A percentile compares a stretch with the other conserved stretches of the same genome.
Conservation (phyloP, 2,888 invertebrate genomes). For the Amiota communis region DNA sequence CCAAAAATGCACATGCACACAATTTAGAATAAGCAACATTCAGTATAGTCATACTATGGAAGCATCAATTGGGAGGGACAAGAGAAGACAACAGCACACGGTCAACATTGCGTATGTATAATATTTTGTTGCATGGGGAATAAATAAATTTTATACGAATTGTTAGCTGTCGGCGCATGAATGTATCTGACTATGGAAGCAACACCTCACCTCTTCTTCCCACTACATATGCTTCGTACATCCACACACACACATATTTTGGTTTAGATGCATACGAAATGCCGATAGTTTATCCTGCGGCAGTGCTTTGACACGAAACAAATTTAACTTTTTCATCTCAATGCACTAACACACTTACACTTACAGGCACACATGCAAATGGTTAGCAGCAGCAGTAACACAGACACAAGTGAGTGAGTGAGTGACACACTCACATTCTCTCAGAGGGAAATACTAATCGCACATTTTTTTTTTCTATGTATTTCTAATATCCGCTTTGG, state of each 20-base stretch:
- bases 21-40: neutral
- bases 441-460: constrained; percentile 24
- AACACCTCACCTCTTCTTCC: neutral
- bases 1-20: constrained; percentile 54
- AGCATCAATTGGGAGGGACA: neutral
- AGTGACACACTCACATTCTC: constrained; percentile 26
- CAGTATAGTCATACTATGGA: neutral
- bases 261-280: constrained; percentile 16
- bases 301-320: constrained; percentile 66
- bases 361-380: constrained; percentile 24
- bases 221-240: neutral
- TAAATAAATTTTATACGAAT: constrained; percentile 23
- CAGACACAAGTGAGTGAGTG: constrained; percentile 12
- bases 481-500: constrained; percentile 17
- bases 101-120: constrained; percentile 64
- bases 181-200: no score
- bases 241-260: neutral
- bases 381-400: constrained; percentile 30
- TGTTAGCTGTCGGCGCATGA: constrained; percentile 16
- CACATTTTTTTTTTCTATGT: neutral
- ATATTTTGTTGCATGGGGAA: constrained; percentile 38
- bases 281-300: constrained; percentile 43
- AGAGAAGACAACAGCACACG: constrained; percentile 49
- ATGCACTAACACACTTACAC: constrained; percentile 44
- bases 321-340: constrained; percentile 66